phyloP scores from a whole-genome alignment of 2,888 invertebrate genomes.

The Beris morrisii region DNA sequence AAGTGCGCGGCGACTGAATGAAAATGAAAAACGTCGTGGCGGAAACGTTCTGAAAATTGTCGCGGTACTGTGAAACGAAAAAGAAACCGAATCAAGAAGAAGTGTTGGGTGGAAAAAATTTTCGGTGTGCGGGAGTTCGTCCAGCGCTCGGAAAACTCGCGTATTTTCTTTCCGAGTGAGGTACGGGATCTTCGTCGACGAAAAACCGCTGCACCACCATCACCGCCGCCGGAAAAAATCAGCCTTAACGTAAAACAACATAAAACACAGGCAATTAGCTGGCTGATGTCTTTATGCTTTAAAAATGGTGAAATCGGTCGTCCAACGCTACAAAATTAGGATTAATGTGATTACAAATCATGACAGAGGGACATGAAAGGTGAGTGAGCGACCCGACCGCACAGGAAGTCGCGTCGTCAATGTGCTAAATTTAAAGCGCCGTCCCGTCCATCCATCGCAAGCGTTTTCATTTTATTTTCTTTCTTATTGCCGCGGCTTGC shows the following conservation, averaged over 20 bases:
- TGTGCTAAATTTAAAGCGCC: too few relatives aligned
- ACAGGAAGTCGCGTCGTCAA: too few relatives aligned
- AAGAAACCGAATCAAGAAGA: too few relatives aligned
- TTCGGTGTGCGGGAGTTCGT: background rate
- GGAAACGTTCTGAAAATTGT: constrained; percentile 17
- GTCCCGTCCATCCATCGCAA: too few relatives aligned
- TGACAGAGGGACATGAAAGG: constrained; percentile 91
- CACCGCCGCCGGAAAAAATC: constrained; percentile 22
- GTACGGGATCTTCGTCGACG: constrained; percentile 1
- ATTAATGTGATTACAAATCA: constrained; percentile 82
- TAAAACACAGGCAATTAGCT: constrained; percentile 33
- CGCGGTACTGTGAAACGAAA: background rate
- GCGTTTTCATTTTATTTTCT: too few relatives aligned
- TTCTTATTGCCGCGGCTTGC: too few relatives aligned
- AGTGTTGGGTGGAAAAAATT: constrained; percentile 20
- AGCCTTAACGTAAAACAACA: constrained; percentile 36
- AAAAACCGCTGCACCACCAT: constrained; percentile 5
- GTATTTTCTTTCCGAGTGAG: too few relatives aligned
- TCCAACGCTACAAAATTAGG: constrained; percentile 78
- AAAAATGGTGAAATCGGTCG: constrained; percentile 83
- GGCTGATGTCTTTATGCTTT: constrained; percentile 73
- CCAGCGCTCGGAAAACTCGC: too few relatives aligned
- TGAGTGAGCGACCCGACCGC: constrained; percentile 59
- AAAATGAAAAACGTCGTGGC: constrained; percentile 21
- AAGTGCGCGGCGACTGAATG: constrained; percentile 24